phyloP scores from a whole-genome alignment of 2,888 invertebrate species.

The Atrina japonica region DNA sequence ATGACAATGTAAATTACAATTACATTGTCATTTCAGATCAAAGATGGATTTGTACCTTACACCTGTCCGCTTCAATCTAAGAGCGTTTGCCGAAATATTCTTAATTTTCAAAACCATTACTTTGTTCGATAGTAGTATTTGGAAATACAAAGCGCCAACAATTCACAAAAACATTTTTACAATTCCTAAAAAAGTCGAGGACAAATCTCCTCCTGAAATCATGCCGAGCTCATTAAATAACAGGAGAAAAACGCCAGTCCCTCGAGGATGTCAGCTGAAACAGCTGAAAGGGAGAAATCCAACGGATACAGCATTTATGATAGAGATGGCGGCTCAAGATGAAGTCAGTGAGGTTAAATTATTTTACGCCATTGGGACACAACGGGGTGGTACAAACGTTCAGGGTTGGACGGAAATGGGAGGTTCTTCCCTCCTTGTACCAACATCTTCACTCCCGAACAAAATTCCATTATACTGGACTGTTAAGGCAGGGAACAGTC shows the following conservation, averaged over 20 bases:
- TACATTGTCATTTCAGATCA: constrained; percentile 17
- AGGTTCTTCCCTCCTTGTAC: constrained; percentile 50
- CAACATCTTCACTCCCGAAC: constrained; percentile 50
- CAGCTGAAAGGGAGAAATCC: constrained; percentile 51
- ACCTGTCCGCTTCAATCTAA: constrained; percentile 32
- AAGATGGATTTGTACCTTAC: constrained; percentile 35
- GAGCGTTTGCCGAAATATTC: constrained; percentile 30
- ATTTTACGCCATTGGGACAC: constrained; percentile 61
- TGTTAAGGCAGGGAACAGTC: constrained; percentile 64
- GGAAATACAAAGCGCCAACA: constrained; percentile 24
- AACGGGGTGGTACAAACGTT: constrained; percentile 55
- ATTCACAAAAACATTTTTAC: constrained; percentile 35
- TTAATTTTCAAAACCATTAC: constrained; percentile 27
- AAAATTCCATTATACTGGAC: constrained; percentile 65
- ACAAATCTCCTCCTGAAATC: constrained; percentile 28
- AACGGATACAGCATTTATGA: constrained; percentile 54
- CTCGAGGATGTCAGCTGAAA: constrained; percentile 51
- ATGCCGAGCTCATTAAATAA: constrained; percentile 40
- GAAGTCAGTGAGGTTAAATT: constrained; percentile 56
- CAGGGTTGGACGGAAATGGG: constrained; percentile 58
- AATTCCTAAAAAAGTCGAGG: constrained; percentile 8
- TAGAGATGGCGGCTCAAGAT: constrained; percentile 56
- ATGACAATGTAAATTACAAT: no score
- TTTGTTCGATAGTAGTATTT: constrained; percentile 28
- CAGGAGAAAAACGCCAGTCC: not conserved